Evolutionary conservation across 2,888 invertebrate species (phyloP), one percentile per base, ranked within the genome.

Genomic region (Hirtodrosophila cameraria): DNA sequence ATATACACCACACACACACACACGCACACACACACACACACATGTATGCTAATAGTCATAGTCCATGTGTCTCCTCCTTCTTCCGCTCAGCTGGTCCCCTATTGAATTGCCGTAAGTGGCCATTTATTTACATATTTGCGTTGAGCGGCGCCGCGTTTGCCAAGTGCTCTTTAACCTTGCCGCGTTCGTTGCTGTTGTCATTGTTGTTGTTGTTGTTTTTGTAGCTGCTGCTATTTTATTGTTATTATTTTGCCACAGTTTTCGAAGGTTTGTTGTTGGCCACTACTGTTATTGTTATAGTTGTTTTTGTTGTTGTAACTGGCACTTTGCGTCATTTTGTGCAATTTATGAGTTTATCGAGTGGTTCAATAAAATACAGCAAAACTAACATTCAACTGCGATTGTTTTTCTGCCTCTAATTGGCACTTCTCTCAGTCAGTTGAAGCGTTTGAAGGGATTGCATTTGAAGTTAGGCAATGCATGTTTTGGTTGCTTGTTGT

Each of bases 91-190:
- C 23, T 38, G 23, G 33, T 42, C 45, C 59, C 33, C 67, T 63
- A 78, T 85, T 85, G 76, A 82, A 73, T 79, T 68, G 71, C 87
- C 83, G 61, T 71, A 87, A 83, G 87, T 87, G 82, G 80, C 82
- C 80, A 82, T 85, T 83, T 83, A 83, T 83, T 87, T 86, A 57
- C 87, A 82, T 87, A 87, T 82, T 82, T 79, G 64, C 73, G 63
- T 74, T 61, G 82, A 85, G 76, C 83, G 80, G 50, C 66, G 58
- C 39, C 60, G 50, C 53, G 49, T 45, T 55, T 66, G 73, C 73
- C 76, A 74, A 74, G 80, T 84, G 68, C 83, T 66, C 66, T 85
- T 79, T 73, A 86, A 69, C 62, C 57, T 62, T 69, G 55, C 54
- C 45, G 36, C 49, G 28, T n/a, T 7, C 6, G n/a, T n/a, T n/a